phyloP scores from a whole-genome alignment of 2,888 invertebrate genomes.

The Drosophila austrosaltans region DNA sequence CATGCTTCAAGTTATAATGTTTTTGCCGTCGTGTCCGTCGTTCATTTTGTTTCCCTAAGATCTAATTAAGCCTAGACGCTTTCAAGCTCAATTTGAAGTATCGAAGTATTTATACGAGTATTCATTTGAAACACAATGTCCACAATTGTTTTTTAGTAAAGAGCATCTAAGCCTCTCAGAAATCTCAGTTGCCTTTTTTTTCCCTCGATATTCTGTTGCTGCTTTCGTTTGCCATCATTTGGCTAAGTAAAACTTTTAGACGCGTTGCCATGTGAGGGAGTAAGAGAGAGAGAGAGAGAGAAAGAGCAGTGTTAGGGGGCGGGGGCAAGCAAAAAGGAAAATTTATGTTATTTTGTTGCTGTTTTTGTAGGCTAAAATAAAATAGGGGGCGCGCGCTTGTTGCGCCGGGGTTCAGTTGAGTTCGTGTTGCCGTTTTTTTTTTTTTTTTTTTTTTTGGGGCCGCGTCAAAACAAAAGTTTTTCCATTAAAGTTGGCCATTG shows the following conservation, averaged over 20 bases:
- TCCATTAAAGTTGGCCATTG: slow-evolving; percentile 75
- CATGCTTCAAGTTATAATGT: too few species aligned
- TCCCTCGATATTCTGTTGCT: slow-evolving; percentile 13
- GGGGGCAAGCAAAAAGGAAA: slow-evolving; percentile 1
- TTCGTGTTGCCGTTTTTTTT: slow-evolving; percentile 16
- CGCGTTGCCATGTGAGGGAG: not conserved
- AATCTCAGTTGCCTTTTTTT: slow-evolving; percentile 15
- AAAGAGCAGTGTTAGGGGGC: not conserved
- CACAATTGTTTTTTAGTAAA: slow-evolving; percentile 27
- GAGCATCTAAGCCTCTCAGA: slow-evolving; percentile 12
- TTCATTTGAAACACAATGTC: slow-evolving; percentile 1
- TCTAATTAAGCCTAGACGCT: slow-evolving; percentile 1
- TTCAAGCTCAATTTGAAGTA: slow-evolving; percentile 8
- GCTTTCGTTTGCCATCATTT: slow-evolving; percentile 26
- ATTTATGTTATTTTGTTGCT: slow-evolving; percentile 26
- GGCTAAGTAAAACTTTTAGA: slow-evolving; percentile 17
- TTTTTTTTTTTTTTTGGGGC: slow-evolving; percentile 29
- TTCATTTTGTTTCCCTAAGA: not conserved
- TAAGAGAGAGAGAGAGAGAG: too few species aligned
- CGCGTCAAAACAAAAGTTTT: slow-evolving; percentile 77
- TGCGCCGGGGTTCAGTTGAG: slow-evolving; percentile 28
- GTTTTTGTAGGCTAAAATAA: slow-evolving; percentile 43
- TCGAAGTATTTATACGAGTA: not conserved
- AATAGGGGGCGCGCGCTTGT: slow-evolving; percentile 53
- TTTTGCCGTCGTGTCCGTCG: too few species aligned